A percentile compares a stretch with the other conserved stretches of the same genome.
Evolutionary conservation across 1,140 invertebrate species (phyloP).

Genomic region (Ganaspis sp.): DNA sequence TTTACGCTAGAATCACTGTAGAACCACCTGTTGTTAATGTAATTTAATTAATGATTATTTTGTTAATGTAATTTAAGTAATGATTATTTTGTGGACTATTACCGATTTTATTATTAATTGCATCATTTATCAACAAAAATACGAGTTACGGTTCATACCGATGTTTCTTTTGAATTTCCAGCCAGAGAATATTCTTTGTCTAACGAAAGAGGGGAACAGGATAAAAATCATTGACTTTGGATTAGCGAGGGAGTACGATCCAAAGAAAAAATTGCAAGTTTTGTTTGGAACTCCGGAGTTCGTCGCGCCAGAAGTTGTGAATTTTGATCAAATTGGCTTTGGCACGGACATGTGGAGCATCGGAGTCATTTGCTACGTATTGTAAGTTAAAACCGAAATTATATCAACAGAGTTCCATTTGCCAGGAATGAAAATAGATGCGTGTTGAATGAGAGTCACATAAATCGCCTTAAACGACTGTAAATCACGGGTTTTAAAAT

Average conservation of each 20-base stretch:
- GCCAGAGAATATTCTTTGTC: constrained; percentile 98
- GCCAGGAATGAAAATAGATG: constrained; percentile 23
- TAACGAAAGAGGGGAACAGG: constrained; percentile 95
- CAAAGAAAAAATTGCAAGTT: constrained; percentile 92
- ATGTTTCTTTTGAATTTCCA: constrained; percentile 75
- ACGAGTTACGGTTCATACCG: too few species aligned
- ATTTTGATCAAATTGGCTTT: constrained; percentile 96
- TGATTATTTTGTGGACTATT: too few species aligned
- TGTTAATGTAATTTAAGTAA: too few species aligned
- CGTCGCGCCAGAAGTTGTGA: constrained; percentile 98
- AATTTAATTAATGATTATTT: too few species aligned
- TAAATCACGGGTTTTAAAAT: too few species aligned
- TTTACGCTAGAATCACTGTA: too few species aligned
- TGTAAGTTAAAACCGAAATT: constrained; percentile 85
- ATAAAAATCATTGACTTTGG: constrained; percentile 99
- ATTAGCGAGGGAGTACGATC: constrained; percentile 93
- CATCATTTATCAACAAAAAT: too few species aligned
- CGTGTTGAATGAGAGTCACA: neutral
- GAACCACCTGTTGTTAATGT: too few species aligned
- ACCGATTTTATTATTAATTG: too few species aligned
- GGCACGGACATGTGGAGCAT: constrained; percentile 99
- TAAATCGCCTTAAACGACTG: neutral
- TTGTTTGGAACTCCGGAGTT: constrained; percentile 99
- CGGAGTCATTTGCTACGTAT: constrained; percentile 97
- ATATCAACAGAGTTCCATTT: neutral